Conservation (phyloP, 2,888 invertebrate species). For the Melanchra persicariae region DNA sequence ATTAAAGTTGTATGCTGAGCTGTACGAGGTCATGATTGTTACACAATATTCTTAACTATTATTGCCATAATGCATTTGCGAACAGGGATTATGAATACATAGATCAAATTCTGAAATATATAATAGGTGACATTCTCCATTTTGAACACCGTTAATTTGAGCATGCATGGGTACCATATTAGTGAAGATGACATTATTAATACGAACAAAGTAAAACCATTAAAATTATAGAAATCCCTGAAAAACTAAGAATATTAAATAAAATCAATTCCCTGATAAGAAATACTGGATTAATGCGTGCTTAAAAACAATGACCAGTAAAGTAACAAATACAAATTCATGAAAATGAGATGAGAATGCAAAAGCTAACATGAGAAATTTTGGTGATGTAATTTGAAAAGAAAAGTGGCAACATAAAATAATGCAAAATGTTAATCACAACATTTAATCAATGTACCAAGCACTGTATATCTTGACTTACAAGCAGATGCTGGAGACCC, state of each 20-base stretch:
- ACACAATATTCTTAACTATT: constrained; percentile 4
- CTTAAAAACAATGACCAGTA: constrained; percentile 1
- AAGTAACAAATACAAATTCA: not conserved
- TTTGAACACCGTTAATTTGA: not conserved
- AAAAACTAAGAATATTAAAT: not conserved
- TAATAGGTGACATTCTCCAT: not conserved
- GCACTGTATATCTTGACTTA: constrained; percentile 91
- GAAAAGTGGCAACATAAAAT: constrained; percentile 69
- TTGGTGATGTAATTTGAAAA: constrained; percentile 54
- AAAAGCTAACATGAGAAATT: constrained; percentile 64
- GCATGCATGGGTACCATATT: constrained; percentile 20
- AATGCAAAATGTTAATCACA: constrained; percentile 83
- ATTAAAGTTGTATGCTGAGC: constrained; percentile 12
- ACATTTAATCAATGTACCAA: constrained; percentile 83
- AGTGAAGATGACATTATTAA: not conserved
- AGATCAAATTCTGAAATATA: constrained; percentile 2
- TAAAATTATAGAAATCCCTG: not conserved
- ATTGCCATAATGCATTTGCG: not conserved
- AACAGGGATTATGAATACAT: not conserved
- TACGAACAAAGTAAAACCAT: not conserved
- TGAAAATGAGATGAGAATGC: constrained; percentile 64
- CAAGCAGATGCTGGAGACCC: constrained; percentile 97
- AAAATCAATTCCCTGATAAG: not conserved
- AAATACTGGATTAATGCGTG: not conserved
- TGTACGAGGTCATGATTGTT: not conserved